Evolutionary conservation across 2,888 invertebrate species (phyloP).

Genomic region (Scaptomyza tumidula): DNA sequence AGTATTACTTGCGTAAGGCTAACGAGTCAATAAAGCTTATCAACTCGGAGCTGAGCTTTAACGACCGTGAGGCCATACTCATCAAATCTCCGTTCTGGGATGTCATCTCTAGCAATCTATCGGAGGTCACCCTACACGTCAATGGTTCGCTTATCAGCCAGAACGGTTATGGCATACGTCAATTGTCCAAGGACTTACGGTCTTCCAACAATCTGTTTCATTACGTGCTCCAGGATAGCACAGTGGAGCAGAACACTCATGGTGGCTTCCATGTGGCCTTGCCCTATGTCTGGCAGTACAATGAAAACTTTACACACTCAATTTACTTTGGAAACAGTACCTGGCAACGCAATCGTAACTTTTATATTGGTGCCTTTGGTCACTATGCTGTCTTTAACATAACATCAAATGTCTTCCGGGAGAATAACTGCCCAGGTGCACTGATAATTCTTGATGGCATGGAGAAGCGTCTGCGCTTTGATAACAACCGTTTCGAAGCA

Average conservation of each 20-base stretch:
- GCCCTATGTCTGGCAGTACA: constrained; percentile 98
- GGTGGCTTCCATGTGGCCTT: constrained; percentile 94
- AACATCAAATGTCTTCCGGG: constrained; percentile 92
- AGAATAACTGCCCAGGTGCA: constrained; percentile 93
- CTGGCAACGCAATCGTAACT: constrained; percentile 93
- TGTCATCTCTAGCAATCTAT: constrained; percentile 92
- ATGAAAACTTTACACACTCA: constrained; percentile 96
- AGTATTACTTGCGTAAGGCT: constrained; percentile 93
- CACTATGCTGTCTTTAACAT: constrained; percentile 96
- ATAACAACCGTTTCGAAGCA: constrained; percentile 90
- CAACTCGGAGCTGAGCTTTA: constrained; percentile 92
- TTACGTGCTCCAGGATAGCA: constrained; percentile 94
- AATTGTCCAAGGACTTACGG: constrained; percentile 96
- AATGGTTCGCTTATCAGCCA: constrained; percentile 93
- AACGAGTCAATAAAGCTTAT: constrained; percentile 94
- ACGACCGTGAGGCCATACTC: constrained; percentile 91
- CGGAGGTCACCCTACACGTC: constrained; percentile 95
- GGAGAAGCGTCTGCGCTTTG: constrained; percentile 96
- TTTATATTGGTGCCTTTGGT: constrained; percentile 94
- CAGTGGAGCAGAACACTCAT: constrained; percentile 92
- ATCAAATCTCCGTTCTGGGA: constrained; percentile 95
- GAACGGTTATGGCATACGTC: constrained; percentile 94
- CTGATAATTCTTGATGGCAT: constrained; percentile 94
- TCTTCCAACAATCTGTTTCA: constrained; percentile 99
- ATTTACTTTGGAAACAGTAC: constrained; percentile 94